Conservation (phyloP, 1,140 invertebrate genomes). For the Aphaenogaster ashmeadi region DNA sequence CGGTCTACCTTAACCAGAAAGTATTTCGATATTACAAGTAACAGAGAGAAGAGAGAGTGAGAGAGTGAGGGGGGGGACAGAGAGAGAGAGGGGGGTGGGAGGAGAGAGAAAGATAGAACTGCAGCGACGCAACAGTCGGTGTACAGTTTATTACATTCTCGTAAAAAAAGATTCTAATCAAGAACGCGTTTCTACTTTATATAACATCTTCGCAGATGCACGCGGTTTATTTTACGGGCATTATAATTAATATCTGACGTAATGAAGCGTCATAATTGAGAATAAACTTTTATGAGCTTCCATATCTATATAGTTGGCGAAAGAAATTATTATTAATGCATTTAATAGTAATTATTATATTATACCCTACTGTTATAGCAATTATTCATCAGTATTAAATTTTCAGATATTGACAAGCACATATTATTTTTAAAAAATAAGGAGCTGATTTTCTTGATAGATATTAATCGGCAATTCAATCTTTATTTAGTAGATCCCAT, state of each 20-base stretch:
- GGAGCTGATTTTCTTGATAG: not conserved
- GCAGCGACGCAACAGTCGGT: not conserved
- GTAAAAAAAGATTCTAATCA: conserved; percentile 19
- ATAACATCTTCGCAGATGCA: not conserved
- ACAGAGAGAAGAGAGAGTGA: conserved; percentile 3
- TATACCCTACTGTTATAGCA: not conserved
- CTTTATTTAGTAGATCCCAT: not conserved
- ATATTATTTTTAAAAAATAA: not conserved
- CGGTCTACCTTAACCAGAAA: conserved; percentile 47
- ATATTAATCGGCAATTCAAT: not conserved
- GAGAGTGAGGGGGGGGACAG: not conserved
- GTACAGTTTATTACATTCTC: conserved; percentile 30
- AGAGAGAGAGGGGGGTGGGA: not conserved
- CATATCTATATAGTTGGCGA: not conserved
- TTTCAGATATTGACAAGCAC: not conserved
- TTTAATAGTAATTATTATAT: not conserved
- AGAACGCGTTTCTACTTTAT: not conserved
- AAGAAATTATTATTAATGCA: not conserved
- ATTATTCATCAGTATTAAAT: not conserved
- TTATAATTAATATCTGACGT: conserved; percentile 32
- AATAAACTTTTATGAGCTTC: not conserved
- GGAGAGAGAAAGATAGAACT: too few species aligned
- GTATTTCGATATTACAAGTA: conserved; percentile 64
- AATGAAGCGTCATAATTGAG: conserved; percentile 7
- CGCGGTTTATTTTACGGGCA: not conserved